phyloP scores from a whole-genome alignment of 1,140 invertebrate genomes.

The Drosophila santomea region DNA sequence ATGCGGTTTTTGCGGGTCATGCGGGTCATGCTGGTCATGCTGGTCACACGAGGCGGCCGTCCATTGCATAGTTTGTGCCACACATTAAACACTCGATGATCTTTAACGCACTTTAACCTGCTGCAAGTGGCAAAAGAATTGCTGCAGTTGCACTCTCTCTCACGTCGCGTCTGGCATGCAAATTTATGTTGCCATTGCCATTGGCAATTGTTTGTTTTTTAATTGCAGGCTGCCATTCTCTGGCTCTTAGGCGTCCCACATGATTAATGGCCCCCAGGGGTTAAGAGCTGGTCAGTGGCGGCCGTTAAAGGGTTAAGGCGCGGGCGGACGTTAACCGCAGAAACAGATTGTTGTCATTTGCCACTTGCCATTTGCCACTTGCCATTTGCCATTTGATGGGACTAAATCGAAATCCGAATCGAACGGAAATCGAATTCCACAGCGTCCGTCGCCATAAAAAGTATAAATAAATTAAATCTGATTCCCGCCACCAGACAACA shows the following conservation, averaged over 20 bases:
- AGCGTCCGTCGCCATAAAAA: constrained; percentile 34
- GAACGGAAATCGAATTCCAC: constrained; percentile 46
- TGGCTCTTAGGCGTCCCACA: constrained; percentile 68
- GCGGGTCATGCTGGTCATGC: no score
- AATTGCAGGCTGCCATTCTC: constrained; percentile 52
- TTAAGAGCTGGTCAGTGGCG: constrained; percentile 4
- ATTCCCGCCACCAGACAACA: constrained; percentile 38
- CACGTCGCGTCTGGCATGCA: constrained; percentile 36
- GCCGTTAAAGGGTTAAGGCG: not conserved
- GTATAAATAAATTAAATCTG: constrained; percentile 62
- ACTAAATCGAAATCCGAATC: constrained; percentile 51
- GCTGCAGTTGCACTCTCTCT: constrained; percentile 52
- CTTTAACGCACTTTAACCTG: constrained; percentile 18
- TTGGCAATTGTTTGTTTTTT: constrained; percentile 58
- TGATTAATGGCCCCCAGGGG: constrained; percentile 62
- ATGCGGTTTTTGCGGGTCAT: no score
- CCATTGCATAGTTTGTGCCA: constrained; percentile 20
- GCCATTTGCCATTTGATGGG: constrained; percentile 71
- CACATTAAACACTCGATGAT: constrained; percentile 1
- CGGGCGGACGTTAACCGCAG: constrained; percentile 39
- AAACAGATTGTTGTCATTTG: constrained; percentile 77
- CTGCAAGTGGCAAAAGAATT: constrained; percentile 29
- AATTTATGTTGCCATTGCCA: constrained; percentile 62
- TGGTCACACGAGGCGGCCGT: constrained; percentile 20
- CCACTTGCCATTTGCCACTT: constrained; percentile 56